Evolutionary conservation across 2,888 invertebrate genomes (phyloP).

Genomic region (Xanthorhoe spadicearia): DNA sequence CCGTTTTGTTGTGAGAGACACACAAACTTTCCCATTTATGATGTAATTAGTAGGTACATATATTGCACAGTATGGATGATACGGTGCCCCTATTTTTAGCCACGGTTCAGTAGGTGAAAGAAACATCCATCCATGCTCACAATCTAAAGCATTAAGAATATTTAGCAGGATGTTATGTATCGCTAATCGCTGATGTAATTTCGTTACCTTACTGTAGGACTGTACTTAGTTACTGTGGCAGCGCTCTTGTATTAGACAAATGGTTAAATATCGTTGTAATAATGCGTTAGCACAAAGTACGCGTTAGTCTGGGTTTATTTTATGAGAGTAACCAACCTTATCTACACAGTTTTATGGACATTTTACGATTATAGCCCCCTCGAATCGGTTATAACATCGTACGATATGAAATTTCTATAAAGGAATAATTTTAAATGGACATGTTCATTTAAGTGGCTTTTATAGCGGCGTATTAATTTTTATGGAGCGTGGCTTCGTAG

Average conservation of each 20-base stretch:
- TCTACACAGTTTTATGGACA: slow-evolving; percentile 75
- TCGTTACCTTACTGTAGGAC: background rate
- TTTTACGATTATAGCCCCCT: slow-evolving; percentile 82
- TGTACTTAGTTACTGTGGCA: background rate
- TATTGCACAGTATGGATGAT: too few species aligned
- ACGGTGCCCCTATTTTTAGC: too few species aligned
- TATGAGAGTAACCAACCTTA: slow-evolving; percentile 71
- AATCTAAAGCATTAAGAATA: too few species aligned
- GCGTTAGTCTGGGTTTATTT: slow-evolving; percentile 63
- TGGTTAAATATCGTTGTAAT: slow-evolving; percentile 49
- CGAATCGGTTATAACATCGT: slow-evolving; percentile 80
- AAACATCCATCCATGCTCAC: too few species aligned
- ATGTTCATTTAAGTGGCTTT: slow-evolving; percentile 75
- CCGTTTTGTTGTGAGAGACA: too few species aligned
- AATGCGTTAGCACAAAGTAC: slow-evolving; percentile 57
- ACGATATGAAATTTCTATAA: slow-evolving; percentile 81
- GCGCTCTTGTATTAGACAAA: background rate
- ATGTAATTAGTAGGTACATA: too few species aligned
- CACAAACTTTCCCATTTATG: too few species aligned
- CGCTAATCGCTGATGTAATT: background rate
- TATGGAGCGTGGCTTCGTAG: slow-evolving; percentile 51
- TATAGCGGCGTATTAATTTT: slow-evolving; percentile 68
- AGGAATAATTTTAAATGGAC: slow-evolving; percentile 78
- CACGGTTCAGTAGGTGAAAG: background rate
- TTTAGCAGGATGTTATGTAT: too few species aligned